A percentile compares a stretch with the other conserved stretches of the same genome.
phyloP scores from a whole-genome alignment of 1,140 invertebrate species.

The Nasonia longicornis region DNA sequence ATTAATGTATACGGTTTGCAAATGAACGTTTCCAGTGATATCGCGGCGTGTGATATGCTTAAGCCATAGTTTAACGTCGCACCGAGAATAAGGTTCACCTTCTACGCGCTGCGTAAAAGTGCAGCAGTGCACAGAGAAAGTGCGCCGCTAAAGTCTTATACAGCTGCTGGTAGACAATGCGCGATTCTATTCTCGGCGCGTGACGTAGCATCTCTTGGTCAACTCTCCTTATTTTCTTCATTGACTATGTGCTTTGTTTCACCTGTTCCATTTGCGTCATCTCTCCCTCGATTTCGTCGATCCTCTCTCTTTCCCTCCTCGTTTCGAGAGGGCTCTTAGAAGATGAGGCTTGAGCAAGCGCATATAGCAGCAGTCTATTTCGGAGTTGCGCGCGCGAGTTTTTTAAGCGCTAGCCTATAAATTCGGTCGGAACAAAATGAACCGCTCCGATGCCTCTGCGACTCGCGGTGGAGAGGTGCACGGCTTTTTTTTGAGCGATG shows the following conservation, averaged over 20 bases:
- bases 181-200: conserved; percentile 9
- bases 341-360: not conserved
- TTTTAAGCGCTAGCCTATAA: not conserved
- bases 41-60: too few species aligned
- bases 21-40: not conserved
- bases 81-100: too few species aligned
- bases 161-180: not conserved
- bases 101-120: not conserved
- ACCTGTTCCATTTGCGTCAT: conserved; percentile 14
- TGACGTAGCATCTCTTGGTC: conserved; percentile 8
- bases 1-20: not conserved
- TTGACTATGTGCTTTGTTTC: conserved; percentile 11
- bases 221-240: conserved; percentile 13
- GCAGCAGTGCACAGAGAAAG: not conserved
- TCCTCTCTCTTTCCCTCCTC: not conserved
- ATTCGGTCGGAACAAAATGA: not conserved
- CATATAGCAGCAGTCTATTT: not conserved
- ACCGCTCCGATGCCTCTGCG: not conserved
- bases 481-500: not conserved
- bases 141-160: not conserved
- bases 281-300: not conserved
- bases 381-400: not conserved
- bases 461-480: not conserved
- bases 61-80: too few species aligned
- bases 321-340: not conserved